These are phyloP conservation scores for Onychomys leucogaster DNA, from an alignment of 2,797 vertebrate genomes.

Conservation along the genomic window DNA sequence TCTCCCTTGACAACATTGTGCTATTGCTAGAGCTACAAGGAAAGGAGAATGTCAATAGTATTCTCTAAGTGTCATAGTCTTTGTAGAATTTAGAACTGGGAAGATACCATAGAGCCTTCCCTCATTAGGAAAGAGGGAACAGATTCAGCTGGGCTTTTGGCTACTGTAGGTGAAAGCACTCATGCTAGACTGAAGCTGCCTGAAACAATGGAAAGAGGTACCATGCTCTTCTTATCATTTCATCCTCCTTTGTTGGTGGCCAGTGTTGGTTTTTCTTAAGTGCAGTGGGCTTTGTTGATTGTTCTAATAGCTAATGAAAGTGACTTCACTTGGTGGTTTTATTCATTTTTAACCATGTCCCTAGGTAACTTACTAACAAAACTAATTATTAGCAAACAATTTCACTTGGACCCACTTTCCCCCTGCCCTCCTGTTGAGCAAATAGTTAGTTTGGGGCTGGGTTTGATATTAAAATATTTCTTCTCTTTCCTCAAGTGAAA, in stretches of 20 bases:
- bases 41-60: neutral
- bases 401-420: neutral
- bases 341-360: neutral
- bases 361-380: neutral
- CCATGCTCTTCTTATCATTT: neutral
- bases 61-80: neutral
- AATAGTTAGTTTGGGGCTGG: neutral
- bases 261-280: neutral
- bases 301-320: neutral
- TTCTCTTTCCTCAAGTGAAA: neutral
- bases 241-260: neutral
- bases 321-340: neutral
- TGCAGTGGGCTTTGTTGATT: neutral
- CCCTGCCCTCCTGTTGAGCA: neutral
- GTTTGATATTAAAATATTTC: neutral
- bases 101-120: neutral
- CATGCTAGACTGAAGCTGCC: neutral
- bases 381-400: neutral
- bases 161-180: neutral
- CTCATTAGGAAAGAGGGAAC: neutral
- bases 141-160: neutral
- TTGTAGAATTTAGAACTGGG: neutral
- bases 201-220: neutral
- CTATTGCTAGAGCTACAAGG: neutral
- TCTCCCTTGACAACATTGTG: constrained; percentile 55